phyloP scores from a whole-genome alignment of 2,888 invertebrate species.

The Leptura quadrifasciata region DNA sequence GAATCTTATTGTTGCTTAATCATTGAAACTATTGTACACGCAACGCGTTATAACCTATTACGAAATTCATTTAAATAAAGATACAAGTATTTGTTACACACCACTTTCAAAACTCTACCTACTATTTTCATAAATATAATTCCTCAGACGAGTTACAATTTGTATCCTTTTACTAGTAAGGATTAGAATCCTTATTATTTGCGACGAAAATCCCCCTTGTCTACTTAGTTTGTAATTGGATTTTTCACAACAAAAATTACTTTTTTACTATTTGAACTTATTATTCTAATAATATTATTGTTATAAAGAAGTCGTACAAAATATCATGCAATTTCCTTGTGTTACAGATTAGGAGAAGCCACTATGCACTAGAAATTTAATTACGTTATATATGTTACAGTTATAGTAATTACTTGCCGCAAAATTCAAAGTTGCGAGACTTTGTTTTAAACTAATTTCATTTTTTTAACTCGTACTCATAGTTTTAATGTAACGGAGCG shows the following conservation, averaged over 20 bases:
- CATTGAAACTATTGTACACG: conserved; percentile 31
- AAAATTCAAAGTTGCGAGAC: neutral
- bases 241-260: conserved; percentile 11
- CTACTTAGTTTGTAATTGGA: conserved; percentile 43
- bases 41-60: conserved; percentile 6
- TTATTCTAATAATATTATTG: conserved; percentile 29
- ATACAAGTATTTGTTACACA: conserved; percentile 13
- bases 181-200: conserved; percentile 44
- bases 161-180: conserved; percentile 35
- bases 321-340: neutral
- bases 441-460: too few species aligned
- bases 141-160: conserved; percentile 20
- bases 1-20: conserved; percentile 38
- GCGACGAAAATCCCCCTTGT: conserved; percentile 38
- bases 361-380: conserved; percentile 2
- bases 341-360: neutral
- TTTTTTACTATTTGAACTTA: conserved; percentile 1
- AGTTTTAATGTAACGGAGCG: too few species aligned
- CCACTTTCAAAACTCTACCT: conserved; percentile 25
- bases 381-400: neutral
- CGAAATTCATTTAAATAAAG: conserved; percentile 30
- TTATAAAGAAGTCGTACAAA: conserved; percentile 26
- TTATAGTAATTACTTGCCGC: too few species aligned
- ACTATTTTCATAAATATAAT: conserved; percentile 18
- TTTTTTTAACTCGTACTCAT: too few species aligned